phyloP scores from a whole-genome alignment of 1,140 invertebrate species.

The Diprion similis region DNA sequence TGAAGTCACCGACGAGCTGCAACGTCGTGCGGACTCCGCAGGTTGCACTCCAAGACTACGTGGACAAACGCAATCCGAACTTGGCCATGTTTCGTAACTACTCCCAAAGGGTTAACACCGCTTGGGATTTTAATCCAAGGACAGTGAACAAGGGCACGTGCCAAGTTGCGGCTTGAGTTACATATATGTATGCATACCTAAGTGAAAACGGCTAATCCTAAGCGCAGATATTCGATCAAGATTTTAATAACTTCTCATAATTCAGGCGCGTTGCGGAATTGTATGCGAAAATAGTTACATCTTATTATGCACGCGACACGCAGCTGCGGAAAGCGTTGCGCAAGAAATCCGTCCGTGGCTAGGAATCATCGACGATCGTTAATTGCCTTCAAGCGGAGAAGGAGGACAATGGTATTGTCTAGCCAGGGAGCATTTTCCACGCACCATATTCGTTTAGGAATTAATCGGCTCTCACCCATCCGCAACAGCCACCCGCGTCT shows the following conservation, averaged over 20 bases:
- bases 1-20: not conserved
- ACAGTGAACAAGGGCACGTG: not conserved
- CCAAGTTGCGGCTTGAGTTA: not conserved
- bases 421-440: not conserved
- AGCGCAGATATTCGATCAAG: too few species aligned
- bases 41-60: not conserved
- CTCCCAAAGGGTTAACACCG: not conserved
- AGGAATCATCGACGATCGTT: not conserved
- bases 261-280: not conserved
- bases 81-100: not conserved
- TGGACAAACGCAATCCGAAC: slow-evolving; percentile 3
- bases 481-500: not conserved
- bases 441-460: slow-evolving; percentile 9
- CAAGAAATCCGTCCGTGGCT: not conserved
- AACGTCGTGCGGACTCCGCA: not conserved
- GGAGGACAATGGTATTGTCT: not conserved
- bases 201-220: too few species aligned
- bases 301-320: not conserved
- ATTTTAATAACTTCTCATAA: too few species aligned
- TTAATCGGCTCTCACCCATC: slow-evolving; percentile 8
- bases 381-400: not conserved
- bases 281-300: not conserved
- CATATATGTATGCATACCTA: too few species aligned
- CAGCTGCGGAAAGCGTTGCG: not conserved
- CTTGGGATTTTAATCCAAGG: not conserved